Conservation (phyloP, 2,113 vertebrate genomes). For the Scatophagus argus region DNA sequence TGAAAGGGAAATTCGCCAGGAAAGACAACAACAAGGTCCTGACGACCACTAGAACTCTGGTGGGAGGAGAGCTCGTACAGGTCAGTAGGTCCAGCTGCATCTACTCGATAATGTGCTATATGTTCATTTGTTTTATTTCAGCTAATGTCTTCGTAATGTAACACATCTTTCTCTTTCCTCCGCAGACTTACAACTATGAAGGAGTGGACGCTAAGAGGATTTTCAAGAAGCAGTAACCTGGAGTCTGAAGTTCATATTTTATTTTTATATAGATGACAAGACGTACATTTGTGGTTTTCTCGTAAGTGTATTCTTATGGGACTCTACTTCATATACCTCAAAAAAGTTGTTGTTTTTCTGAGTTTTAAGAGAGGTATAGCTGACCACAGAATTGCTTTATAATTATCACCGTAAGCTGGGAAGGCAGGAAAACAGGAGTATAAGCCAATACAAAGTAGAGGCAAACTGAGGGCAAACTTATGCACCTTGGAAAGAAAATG, state of each 20-base stretch:
- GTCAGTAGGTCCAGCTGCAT: constrained; percentile 74
- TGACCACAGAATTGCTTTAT: neutral
- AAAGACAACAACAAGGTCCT: constrained; percentile 90
- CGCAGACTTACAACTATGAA: constrained; percentile 89
- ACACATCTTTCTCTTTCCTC: neutral
- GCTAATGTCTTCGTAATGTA: neutral
- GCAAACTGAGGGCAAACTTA: neutral
- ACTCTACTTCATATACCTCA: constrained; percentile 38
- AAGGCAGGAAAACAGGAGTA: neutral
- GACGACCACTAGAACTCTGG: constrained; percentile 80
- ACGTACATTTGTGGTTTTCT: neutral
- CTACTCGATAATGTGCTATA: neutral
- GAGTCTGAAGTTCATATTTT: constrained; percentile 21
- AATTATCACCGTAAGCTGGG: neutral
- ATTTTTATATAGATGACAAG: constrained; percentile 45
- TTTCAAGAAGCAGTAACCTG: constrained; percentile 90
- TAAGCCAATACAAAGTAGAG: neutral
- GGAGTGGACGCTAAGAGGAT: constrained; percentile 91
- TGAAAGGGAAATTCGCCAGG: constrained; percentile 87
- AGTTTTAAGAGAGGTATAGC: neutral
- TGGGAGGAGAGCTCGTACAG: constrained; percentile 88
- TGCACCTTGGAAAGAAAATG: neutral
- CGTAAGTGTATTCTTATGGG: constrained; percentile 6
- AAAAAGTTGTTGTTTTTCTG: neutral
- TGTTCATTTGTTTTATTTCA: neutral